Evolutionary conservation across 2,797 vertebrate species (phyloP).

Genomic region (Sebastolobus alascanus): DNA sequence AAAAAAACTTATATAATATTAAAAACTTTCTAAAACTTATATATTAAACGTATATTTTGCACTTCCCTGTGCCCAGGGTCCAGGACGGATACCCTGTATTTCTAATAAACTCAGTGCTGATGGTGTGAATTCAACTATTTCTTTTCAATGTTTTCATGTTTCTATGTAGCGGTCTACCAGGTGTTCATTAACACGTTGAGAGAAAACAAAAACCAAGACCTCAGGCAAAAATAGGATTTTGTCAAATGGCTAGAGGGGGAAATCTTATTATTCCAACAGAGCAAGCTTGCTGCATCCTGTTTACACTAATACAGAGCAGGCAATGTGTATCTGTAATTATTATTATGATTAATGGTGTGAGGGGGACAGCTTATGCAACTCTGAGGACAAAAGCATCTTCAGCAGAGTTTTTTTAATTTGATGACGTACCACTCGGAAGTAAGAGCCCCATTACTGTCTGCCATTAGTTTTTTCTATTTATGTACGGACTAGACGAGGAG

Average conservation of each 20-base stretch:
- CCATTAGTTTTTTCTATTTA: background rate
- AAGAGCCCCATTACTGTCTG: background rate
- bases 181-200: background rate
- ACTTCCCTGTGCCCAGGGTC: background rate
- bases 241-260: background rate
- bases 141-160: slow-evolving; percentile 4
- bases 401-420: slow-evolving; percentile 3
- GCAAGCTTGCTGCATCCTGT: background rate
- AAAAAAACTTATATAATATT: too few species aligned
- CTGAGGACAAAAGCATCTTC: slow-evolving; percentile 23
- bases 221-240: background rate
- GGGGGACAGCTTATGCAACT: slow-evolving; percentile 16
- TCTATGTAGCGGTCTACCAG: background rate
- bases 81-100: background rate
- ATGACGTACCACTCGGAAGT: background rate
- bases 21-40: too few species aligned
- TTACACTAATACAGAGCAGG: background rate
- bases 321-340: slow-evolving; percentile 28
- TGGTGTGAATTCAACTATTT: background rate
- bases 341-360: slow-evolving; percentile 18
- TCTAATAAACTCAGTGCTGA: slow-evolving; percentile 12
- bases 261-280: background rate
- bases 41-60: background rate
- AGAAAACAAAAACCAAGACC: background rate
- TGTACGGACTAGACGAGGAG: background rate